Base-by-base conservation (phyloP, 2,113 vertebrate genomes). In the Erinaceus europaeus region DNA sequence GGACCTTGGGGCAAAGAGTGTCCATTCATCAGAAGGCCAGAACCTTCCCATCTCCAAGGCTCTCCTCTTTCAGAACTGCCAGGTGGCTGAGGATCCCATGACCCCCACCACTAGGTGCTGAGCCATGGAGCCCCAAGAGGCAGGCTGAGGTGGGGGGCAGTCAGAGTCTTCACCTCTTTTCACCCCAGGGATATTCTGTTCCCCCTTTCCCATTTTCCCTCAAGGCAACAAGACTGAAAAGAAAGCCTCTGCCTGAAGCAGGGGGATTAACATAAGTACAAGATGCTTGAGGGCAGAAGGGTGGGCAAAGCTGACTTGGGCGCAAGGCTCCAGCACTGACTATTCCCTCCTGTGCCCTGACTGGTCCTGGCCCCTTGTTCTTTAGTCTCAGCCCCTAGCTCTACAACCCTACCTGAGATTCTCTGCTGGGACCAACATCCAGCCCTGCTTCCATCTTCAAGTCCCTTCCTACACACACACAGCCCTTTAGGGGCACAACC, bases 321-420 rank as follows among this genome's bases (percentile, higher is more conserved):
- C 34, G 10, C 12, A 21, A 25, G 27, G 29, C 14, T 71, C 77
- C 29, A 62, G 52, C 52, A 4, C 14, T 10, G 59, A 38, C 46
- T 17, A 10, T n/a, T 13, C 5, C 18, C 65, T 59, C 44, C 46
- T 79, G 34, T 0, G 2, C 13, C 46, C 50, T 52, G 57, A 36
- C n/a, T 29, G 2, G 6, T 50, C 32, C 46, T 53, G 23, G 53
- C n/a, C 32, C 9, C n/a, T n/a, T n/a, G n/a, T n/a, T n/a, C n/a
- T n/a, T n/a, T n/a, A n/a, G n/a, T n/a, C n/a, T n/a, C n/a, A n/a
- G n/a, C n/a, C n/a, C 34, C 27, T 14, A 0, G 18, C 4, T 29
- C n/a, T n/a, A 27, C 0, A 0, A 17, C 4, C 5, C 7, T 36
- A 6, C 1, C 20, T 2, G 42, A 69, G 32, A 78, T 7, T 29